A percentile compares a stretch with the other conserved stretches of the same genome.
These are phyloP conservation scores for Synergus japonicus DNA, from an alignment of 2,888 invertebrate species.

Conservation along the genomic window DNA sequence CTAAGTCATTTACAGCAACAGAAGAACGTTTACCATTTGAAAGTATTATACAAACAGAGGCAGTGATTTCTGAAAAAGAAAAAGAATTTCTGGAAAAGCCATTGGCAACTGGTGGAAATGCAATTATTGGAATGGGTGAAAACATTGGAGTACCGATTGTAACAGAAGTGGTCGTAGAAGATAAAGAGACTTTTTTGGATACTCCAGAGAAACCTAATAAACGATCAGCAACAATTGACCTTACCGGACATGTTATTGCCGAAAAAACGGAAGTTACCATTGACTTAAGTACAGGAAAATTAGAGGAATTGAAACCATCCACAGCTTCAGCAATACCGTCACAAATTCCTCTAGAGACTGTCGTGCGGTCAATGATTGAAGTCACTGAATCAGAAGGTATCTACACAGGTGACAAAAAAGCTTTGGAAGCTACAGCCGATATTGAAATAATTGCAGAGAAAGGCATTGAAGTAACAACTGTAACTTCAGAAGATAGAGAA, in stretches of 20 bases:
- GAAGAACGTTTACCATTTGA: constrained; percentile 79
- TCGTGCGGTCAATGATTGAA: constrained; percentile 79
- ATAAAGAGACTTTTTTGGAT: constrained; percentile 78
- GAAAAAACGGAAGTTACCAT: constrained; percentile 78
- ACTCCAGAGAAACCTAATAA: constrained; percentile 74
- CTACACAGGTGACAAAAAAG: constrained; percentile 74
- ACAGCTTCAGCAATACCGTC: constrained; percentile 78
- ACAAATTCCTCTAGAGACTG: constrained; percentile 79
- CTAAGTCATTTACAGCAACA: constrained; percentile 75
- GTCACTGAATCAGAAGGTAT: constrained; percentile 81
- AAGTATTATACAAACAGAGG: constrained; percentile 81
- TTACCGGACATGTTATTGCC: constrained; percentile 79
- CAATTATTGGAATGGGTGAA: constrained; percentile 68
- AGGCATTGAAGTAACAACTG: constrained; percentile 68
- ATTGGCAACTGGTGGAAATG: constrained; percentile 64
- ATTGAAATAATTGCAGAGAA: constrained; percentile 69
- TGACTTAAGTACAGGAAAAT: constrained; percentile 76
- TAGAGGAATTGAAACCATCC: constrained; percentile 62
- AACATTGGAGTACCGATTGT: constrained; percentile 78
- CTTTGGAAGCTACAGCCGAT: constrained; percentile 64
- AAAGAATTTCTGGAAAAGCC: constrained; percentile 68
- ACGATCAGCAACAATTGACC: constrained; percentile 77
- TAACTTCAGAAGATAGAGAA: constrained; percentile 78
- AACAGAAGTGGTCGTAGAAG: constrained; percentile 80
- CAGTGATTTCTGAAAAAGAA: constrained; percentile 81